Evolutionary conservation across 2,888 invertebrate genomes (phyloP).

Genomic region (Pemphredon lugubris): DNA sequence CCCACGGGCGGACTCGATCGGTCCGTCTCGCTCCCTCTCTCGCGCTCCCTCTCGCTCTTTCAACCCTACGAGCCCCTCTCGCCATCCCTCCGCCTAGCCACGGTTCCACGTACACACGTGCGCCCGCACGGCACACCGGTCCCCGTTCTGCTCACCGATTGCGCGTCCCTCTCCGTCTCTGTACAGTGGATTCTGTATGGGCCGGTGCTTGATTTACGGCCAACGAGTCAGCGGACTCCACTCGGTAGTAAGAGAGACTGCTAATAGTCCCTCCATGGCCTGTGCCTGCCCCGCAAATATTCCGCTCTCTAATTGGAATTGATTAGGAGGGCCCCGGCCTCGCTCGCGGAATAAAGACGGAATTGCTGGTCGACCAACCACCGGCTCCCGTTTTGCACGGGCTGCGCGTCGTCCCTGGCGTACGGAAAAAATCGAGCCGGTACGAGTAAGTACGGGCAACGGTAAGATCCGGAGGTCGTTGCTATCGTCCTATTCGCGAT

Average conservation of each 20-base stretch:
- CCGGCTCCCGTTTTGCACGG: constrained; percentile 16
- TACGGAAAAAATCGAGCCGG: constrained; percentile 47
- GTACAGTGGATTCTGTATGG: constrained; percentile 61
- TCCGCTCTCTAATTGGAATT: constrained; percentile 81
- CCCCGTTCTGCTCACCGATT: constrained; percentile 5
- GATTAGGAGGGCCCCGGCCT: constrained; percentile 76
- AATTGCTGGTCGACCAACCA: constrained; percentile 69
- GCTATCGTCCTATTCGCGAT: neutral
- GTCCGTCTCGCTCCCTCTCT: constrained; percentile 3
- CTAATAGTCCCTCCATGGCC: constrained; percentile 78
- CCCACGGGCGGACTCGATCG: constrained; percentile 5
- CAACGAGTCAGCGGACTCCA: constrained; percentile 72
- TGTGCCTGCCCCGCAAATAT: constrained; percentile 77
- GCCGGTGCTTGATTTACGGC: constrained; percentile 79
- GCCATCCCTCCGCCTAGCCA: constrained; percentile 2
- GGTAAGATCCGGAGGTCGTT: too few species aligned
- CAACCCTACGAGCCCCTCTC: constrained; percentile 5
- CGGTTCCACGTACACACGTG: constrained; percentile 23
- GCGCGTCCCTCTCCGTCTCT: constrained; percentile 5
- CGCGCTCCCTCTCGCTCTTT: constrained; percentile 21
- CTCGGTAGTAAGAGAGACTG: constrained; percentile 77
- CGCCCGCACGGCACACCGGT: constrained; percentile 1
- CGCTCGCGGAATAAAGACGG: constrained; percentile 75
- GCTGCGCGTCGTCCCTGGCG: constrained; percentile 7
- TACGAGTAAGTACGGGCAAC: constrained; percentile 14